A percentile compares a stretch with the other conserved stretches of the same genome.
Evolutionary conservation across 2,113 vertebrate species (phyloP).

Genomic region (Pseudolaguvia tuberculata): DNA sequence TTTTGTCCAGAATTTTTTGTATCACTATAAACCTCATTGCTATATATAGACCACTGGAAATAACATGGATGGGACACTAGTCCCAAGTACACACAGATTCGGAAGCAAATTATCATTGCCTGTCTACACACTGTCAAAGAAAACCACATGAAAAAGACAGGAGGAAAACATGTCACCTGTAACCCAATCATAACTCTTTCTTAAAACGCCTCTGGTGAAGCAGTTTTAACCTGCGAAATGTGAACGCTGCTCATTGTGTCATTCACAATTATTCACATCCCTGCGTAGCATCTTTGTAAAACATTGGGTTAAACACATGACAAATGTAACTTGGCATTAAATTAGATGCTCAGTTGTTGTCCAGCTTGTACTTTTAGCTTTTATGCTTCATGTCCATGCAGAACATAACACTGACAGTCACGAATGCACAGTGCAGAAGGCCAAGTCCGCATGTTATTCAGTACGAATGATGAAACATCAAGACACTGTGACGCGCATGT

Average conservation of each 20-base stretch:
- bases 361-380: background rate
- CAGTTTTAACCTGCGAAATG: too few relatives aligned
- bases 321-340: background rate
- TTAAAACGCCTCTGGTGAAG: background rate
- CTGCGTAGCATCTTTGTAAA: background rate
- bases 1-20: background rate
- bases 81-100: background rate
- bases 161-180: background rate
- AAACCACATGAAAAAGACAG: background rate
- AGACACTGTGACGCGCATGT: background rate
- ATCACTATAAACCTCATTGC: background rate
- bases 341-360: background rate
- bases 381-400: conserved; percentile 1
- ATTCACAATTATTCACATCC: background rate
- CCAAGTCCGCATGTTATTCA: background rate
- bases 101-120: background rate
- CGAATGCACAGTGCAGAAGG: background rate
- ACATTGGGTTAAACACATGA: background rate
- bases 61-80: background rate
- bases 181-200: background rate
- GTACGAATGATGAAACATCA: conserved; percentile 5
- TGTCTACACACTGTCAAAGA: background rate
- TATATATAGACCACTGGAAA: background rate
- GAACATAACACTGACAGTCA: background rate
- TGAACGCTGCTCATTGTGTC: too few relatives aligned